A percentile compares a stretch with the other conserved stretches of the same genome.
Evolutionary conservation across 1,140 invertebrate genomes (phyloP).

Genomic region (Meloidogyne exigua): DNA sequence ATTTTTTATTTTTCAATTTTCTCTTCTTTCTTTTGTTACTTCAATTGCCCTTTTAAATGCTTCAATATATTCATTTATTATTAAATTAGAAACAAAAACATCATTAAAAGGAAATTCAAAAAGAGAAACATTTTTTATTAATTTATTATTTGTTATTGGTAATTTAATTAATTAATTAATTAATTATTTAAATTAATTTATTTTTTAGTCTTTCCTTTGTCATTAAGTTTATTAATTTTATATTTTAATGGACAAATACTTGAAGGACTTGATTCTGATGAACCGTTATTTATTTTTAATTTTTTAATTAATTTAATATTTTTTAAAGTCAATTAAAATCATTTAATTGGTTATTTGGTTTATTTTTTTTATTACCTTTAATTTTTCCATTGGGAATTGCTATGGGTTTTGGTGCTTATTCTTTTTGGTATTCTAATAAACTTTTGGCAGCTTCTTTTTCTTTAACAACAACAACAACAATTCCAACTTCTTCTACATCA

Average conservation of each 20-base stretch:
- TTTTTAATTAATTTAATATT: background rate
- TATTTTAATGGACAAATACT: constrained; percentile 41
- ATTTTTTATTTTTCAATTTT: constrained; percentile 37
- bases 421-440: constrained; percentile 39
- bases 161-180: background rate
- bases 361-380: constrained; percentile 40
- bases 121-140: constrained; percentile 19
- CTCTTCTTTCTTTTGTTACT: constrained; percentile 28
- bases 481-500: constrained; percentile 7
- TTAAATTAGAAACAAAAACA: constrained; percentile 26
- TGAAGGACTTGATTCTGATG: constrained; percentile 21
- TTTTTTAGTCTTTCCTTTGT: constrained; percentile 42
- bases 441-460: constrained; percentile 19
- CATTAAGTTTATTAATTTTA: constrained; percentile 38
- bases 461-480: no score
- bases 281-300: background rate
- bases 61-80: constrained; percentile 34
- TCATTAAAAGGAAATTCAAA: background rate
- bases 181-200: background rate
- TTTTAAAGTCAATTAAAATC: constrained; percentile 29
- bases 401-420: constrained; percentile 43
- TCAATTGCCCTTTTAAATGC: constrained; percentile 38
- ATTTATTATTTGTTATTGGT: constrained; percentile 30
- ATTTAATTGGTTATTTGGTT: constrained; percentile 41
- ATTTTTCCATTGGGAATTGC: constrained; percentile 42